A percentile compares a stretch with the other conserved stretches of the same genome.
These are phyloP conservation scores for Aleiodes sp. DNA, from an alignment of 1,140 invertebrate genomes.

Conservation along the genomic window DNA sequence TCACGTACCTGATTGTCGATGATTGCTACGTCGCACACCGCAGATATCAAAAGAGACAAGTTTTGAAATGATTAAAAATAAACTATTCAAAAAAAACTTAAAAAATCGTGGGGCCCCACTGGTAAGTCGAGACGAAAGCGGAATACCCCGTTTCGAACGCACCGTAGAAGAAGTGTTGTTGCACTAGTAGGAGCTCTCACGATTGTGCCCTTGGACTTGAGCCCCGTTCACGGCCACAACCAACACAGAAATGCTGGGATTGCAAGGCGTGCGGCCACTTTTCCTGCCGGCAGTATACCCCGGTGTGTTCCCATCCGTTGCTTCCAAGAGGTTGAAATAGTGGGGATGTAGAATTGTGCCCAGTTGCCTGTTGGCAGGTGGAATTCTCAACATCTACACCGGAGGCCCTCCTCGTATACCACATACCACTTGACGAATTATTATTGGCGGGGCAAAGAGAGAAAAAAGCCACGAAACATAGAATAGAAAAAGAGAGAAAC, in stretches of 20 bases:
- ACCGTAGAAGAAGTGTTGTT: conserved; percentile 19
- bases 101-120: conserved; percentile 7
- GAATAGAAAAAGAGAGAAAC: not conserved
- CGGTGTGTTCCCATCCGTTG: conserved; percentile 40
- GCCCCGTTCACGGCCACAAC: conserved; percentile 64
- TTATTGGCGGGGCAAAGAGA: conserved; percentile 42
- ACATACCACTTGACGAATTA: conserved; percentile 51
- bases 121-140: not conserved
- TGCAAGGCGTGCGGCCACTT: conserved; percentile 61
- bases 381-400: conserved; percentile 56
- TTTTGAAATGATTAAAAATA: too few species aligned
- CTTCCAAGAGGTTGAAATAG: conserved; percentile 47
- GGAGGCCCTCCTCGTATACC: conserved; percentile 22
- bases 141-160: conserved; percentile 17
- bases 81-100: not conserved
- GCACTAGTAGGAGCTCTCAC: conserved; percentile 36
- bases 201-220: conserved; percentile 63
- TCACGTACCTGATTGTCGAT: too few species aligned
- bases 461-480: too few species aligned
- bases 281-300: conserved; percentile 54
- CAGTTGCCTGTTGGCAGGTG: conserved; percentile 58
- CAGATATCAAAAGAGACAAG: too few species aligned
- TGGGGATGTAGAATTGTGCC: conserved; percentile 48
- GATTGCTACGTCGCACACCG: too few species aligned
- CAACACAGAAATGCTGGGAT: conserved; percentile 63